Conservation (phyloP, 2,797 vertebrate genomes). For the Girardinus metallicus region DNA sequence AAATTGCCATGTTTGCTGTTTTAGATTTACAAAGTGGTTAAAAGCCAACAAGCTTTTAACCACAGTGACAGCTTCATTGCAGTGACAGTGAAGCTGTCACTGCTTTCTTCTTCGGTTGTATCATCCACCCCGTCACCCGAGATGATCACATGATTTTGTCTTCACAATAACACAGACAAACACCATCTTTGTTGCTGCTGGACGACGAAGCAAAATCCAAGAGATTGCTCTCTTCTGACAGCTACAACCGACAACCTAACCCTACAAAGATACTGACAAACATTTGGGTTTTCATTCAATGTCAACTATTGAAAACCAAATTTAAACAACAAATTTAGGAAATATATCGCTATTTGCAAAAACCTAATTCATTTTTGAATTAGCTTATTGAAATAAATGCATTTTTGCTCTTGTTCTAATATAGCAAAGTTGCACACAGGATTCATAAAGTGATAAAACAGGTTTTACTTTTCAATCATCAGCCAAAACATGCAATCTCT, state of each 20-base stretch:
- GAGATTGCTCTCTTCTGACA: too few relatives aligned
- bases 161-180: not conserved
- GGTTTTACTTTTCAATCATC: not conserved
- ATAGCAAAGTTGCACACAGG: not conserved
- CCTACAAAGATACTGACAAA: not conserved
- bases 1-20: too few relatives aligned
- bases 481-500: not conserved
- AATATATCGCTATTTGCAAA: not conserved
- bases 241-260: not conserved
- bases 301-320: not conserved
- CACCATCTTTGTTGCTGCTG: not conserved
- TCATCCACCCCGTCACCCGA: not conserved
- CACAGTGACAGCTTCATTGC: too few relatives aligned
- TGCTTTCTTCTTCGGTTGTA: too few relatives aligned
- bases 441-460: not conserved
- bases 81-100: too few relatives aligned
- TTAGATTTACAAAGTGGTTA: not conserved
- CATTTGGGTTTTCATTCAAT: not conserved
- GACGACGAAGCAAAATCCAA: not conserved
- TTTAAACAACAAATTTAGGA: not conserved
- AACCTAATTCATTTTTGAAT: not conserved
- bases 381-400: not conserved
- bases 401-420: not conserved
- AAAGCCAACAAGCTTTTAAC: constrained; percentile 1
- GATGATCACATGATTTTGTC: not conserved